phyloP scores from a whole-genome alignment of 2,797 vertebrate species.

The Microctenopoma lineatum region DNA sequence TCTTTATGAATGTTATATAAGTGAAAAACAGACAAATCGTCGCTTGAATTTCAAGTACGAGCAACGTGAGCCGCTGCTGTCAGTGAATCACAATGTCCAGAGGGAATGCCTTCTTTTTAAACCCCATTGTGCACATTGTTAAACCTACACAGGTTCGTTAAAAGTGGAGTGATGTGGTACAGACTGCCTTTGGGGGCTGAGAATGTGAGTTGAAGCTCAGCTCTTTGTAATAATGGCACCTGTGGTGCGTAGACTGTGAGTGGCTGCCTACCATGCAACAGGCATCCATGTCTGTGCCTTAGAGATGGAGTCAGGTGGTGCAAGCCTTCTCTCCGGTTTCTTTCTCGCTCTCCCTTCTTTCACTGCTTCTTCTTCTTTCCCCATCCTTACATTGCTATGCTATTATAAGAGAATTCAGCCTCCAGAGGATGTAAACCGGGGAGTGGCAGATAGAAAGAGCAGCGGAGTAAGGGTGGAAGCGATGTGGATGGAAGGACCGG shows the following conservation, averaged over 20 bases:
- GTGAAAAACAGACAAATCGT: constrained; percentile 50
- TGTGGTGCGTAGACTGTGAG: constrained; percentile 52
- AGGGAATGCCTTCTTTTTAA: constrained; percentile 68
- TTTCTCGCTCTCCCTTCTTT: constrained; percentile 2
- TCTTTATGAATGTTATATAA: constrained; percentile 61
- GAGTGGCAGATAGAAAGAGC: constrained; percentile 27
- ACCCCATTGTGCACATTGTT: constrained; percentile 68
- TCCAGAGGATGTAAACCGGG: constrained; percentile 55
- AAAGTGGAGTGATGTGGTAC: constrained; percentile 62
- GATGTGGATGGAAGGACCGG: constrained; percentile 32
- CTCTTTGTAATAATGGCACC: constrained; percentile 59
- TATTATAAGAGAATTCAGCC: constrained; percentile 71
- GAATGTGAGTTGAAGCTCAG: constrained; percentile 60
- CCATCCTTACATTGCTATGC: constrained; percentile 45
- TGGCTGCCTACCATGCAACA: constrained; percentile 64
- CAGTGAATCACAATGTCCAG: constrained; percentile 68
- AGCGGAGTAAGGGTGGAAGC: constrained; percentile 28
- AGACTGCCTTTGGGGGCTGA: constrained; percentile 65
- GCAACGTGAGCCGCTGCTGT: constrained; percentile 46
- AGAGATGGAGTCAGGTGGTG: constrained; percentile 28
- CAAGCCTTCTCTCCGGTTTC: constrained; percentile 25
- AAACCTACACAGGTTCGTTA: constrained; percentile 75
- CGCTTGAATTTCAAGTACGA: constrained; percentile 53
- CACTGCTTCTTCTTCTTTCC: neutral
- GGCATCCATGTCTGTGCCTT: constrained; percentile 41